Percentiles rank a stretch among this genome's conserved stretches.
Conservation (phyloP, 2,888 invertebrate species). For the Parthenolecanium corni region DNA sequence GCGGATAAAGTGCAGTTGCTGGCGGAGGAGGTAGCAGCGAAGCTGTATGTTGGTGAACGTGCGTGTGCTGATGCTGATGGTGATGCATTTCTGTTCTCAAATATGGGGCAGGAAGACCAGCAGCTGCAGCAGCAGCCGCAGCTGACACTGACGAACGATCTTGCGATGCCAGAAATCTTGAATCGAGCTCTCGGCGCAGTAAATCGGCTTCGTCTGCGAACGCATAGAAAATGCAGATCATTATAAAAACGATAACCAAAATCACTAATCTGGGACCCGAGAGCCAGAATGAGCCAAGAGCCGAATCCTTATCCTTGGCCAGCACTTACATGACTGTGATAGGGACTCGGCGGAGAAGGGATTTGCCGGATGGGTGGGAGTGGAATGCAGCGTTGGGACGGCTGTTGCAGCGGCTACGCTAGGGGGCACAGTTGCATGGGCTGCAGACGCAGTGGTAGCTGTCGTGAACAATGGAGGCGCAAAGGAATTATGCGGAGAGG, state of each 20-base stretch:
- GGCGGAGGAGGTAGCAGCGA: slow-evolving; percentile 48
- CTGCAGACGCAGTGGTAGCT: slow-evolving; percentile 40
- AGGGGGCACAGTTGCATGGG: slow-evolving; percentile 32
- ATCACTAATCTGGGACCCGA: not conserved
- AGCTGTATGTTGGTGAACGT: slow-evolving; percentile 72
- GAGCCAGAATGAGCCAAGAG: too few relatives aligned
- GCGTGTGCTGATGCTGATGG: slow-evolving; percentile 70
- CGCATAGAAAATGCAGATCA: not conserved
- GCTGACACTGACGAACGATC: slow-evolving; percentile 47
- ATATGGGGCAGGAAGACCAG: slow-evolving; percentile 42
- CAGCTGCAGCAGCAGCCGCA: slow-evolving; percentile 34
- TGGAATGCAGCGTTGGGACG: slow-evolving; percentile 34
- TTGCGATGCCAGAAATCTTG: slow-evolving; percentile 76
- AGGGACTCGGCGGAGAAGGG: slow-evolving; percentile 80
- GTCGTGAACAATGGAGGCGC: slow-evolving; percentile 59
- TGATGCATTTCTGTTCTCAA: slow-evolving; percentile 81
- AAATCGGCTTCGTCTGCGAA: slow-evolving; percentile 65
- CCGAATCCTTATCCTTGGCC: too few relatives aligned
- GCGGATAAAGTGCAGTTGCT: slow-evolving; percentile 46
- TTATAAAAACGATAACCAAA: not conserved
- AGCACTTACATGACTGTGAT: slow-evolving; percentile 66
- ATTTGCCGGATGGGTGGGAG: slow-evolving; percentile 47
- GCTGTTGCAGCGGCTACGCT: slow-evolving; percentile 37
- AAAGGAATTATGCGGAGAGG: slow-evolving; percentile 41
- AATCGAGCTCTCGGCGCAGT: slow-evolving; percentile 78